These are phyloP conservation scores for Pantherophis guttatus DNA, from an alignment of 2,113 vertebrate species.

Conservation along the genomic window DNA sequence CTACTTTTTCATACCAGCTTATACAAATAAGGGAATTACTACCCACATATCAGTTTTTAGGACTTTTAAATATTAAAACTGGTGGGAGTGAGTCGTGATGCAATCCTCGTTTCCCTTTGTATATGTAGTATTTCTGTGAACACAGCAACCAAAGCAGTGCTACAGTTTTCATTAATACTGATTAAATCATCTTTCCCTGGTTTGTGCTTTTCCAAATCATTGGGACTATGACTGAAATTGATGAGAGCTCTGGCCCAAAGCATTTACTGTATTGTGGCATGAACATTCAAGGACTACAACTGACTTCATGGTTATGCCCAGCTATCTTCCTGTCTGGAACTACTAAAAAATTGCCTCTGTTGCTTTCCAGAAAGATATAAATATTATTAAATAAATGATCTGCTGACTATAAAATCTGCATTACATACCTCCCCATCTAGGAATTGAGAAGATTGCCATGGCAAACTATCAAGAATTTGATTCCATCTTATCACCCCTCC, in stretches of 20 bases:
- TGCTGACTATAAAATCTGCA: neutral
- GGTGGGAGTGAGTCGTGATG: neutral
- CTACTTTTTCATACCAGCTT: neutral
- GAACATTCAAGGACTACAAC: neutral
- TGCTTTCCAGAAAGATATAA: neutral
- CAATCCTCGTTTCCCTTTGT: neutral
- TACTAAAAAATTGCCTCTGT: neutral
- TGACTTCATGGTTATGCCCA: neutral
- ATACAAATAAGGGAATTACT: neutral
- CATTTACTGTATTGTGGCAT: neutral
- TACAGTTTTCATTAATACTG: neutral
- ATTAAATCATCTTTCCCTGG: neutral
- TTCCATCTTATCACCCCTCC: neutral
- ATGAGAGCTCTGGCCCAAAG: neutral
- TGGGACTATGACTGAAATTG: neutral
- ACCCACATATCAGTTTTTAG: neutral
- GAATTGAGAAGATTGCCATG: neutral
- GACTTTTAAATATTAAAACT: neutral
- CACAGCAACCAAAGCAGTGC: neutral
- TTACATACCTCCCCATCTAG: neutral
- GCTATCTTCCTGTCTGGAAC: neutral
- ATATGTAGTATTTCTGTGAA: neutral
- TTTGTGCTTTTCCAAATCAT: neutral
- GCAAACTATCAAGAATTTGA: neutral
- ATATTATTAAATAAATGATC: neutral